A percentile compares a stretch with the other conserved stretches of the same genome.
phyloP scores from a whole-genome alignment of 2,113 vertebrate genomes.

The Psammodynastes pulverulentus region DNA sequence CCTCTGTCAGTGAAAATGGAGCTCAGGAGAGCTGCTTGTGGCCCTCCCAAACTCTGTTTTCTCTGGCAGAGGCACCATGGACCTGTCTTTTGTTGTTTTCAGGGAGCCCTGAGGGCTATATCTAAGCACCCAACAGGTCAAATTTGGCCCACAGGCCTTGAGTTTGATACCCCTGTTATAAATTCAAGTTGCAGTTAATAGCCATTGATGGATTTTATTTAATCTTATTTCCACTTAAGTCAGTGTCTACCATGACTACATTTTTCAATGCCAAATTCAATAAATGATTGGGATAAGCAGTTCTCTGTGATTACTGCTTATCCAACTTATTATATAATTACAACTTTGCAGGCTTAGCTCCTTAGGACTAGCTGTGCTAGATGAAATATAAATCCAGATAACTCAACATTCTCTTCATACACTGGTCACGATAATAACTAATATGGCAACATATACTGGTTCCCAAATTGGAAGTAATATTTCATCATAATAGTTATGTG shows the following conservation, averaged over 20 bases:
- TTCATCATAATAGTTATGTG: background rate
- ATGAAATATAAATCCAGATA: background rate
- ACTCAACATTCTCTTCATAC: background rate
- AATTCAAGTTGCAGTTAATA: too few species aligned
- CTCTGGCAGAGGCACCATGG: too few species aligned
- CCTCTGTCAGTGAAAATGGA: too few species aligned
- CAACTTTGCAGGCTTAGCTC: background rate
- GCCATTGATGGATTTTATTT: background rate
- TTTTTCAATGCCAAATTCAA: background rate
- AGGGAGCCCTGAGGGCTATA: too few species aligned
- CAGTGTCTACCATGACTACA: background rate
- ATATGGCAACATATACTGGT: background rate
- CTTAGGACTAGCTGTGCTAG: background rate
- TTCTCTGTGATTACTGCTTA: background rate
- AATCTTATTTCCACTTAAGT: background rate
- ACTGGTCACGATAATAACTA: background rate
- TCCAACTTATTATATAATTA: background rate
- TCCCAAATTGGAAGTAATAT: background rate
- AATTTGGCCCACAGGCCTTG: too few species aligned
- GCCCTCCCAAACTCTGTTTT: too few species aligned
- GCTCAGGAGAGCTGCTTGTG: too few species aligned
- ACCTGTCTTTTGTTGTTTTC: too few species aligned
- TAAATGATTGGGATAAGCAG: background rate
- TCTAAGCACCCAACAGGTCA: too few species aligned
- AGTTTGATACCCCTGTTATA: too few species aligned